These are phyloP conservation scores for Stercorarius parasiticus DNA, from an alignment of 2,113 vertebrate genomes.

Conservation along the genomic window DNA sequence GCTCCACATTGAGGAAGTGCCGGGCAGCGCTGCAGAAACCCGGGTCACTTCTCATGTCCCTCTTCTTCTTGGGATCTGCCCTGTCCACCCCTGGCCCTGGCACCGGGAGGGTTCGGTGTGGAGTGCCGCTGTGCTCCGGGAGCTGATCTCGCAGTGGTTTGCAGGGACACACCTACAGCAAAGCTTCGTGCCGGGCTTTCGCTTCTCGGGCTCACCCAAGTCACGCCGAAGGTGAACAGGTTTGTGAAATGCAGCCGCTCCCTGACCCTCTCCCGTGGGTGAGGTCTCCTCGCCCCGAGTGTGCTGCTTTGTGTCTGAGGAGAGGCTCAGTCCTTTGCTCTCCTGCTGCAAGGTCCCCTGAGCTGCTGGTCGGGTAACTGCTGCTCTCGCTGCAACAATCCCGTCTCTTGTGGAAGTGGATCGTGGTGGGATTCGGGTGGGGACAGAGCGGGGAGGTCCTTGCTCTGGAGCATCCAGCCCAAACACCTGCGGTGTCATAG, in stretches of 20 bases:
- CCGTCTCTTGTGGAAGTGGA: fast-evolving
- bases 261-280: neutral
- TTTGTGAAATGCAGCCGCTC: neutral
- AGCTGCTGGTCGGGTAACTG: fast-evolving
- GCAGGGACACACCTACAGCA: neutral
- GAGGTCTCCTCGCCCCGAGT: neutral
- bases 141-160: fast-evolving
- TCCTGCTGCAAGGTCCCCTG: neutral
- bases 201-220: neutral
- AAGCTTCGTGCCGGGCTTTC: neutral
- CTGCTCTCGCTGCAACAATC: neutral
- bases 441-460: neutral
- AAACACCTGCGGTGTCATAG: neutral
- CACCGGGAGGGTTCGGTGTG: fast-evolving
- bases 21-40: neutral
- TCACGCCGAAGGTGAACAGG: neutral
- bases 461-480: neutral
- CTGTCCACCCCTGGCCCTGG: neutral
- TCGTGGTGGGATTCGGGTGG: fast-evolving
- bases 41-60: fast-evolving
- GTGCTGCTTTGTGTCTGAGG: neutral
- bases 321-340: neutral
- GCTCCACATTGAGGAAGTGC: neutral
- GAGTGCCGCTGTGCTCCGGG: fast-evolving
- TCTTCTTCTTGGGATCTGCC: fast-evolving